Percentiles rank a stretch among this genome's conserved stretches.
Conservation (phyloP, 2,888 invertebrate species). For the Julus scandinavius region DNA sequence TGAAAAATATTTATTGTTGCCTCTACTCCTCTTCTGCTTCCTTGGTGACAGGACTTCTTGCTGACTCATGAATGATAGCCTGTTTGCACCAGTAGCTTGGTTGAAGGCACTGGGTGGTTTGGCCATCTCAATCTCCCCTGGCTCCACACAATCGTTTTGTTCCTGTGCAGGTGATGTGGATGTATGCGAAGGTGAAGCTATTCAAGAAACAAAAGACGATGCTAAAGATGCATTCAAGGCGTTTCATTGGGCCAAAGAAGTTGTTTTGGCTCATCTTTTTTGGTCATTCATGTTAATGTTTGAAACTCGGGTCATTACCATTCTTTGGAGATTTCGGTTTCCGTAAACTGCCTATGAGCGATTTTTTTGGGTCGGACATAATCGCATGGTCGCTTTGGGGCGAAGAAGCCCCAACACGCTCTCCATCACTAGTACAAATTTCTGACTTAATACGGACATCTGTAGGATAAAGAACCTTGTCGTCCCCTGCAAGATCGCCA, state of each 20-base stretch:
- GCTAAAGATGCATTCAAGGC: not conserved
- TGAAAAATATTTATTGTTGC: conserved; percentile 52
- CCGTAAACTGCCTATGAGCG: conserved; percentile 60
- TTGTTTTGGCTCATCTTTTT: not conserved
- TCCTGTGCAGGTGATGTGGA: not conserved
- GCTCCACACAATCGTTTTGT: not conserved
- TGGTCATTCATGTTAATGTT: conserved; percentile 9
- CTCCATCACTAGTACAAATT: not conserved
- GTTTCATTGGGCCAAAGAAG: not conserved
- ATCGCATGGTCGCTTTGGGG: conserved; percentile 56
- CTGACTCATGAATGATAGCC: not conserved
- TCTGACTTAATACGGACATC: conserved; percentile 34
- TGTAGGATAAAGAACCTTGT: conserved; percentile 45
- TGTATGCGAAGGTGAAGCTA: not conserved
- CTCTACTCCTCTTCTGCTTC: conserved; percentile 27
- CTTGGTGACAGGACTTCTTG: not conserved
- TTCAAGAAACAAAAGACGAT: not conserved
- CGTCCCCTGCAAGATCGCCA: not conserved
- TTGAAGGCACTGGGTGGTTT: not conserved
- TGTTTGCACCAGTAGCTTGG: not conserved
- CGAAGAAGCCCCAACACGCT: not conserved
- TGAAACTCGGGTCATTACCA: conserved; percentile 22
- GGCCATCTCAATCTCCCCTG: not conserved
- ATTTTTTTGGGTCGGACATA: conserved; percentile 60
- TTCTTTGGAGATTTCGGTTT: conserved; percentile 51